Evolutionary conservation across 2,113 vertebrate genomes (phyloP).

Genomic region (Climacteris rufus): DNA sequence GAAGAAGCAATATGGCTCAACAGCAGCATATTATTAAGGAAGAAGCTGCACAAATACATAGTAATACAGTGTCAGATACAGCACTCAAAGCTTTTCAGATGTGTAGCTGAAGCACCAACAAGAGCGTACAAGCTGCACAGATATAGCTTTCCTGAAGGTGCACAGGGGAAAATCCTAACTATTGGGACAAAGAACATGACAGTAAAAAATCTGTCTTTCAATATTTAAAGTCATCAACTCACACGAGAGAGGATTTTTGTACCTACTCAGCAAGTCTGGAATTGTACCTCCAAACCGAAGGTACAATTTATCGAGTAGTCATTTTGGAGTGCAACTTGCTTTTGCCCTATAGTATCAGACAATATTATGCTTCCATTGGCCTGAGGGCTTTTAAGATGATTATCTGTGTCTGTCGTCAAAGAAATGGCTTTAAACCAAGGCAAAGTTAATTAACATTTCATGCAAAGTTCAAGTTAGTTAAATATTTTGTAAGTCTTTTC

Average conservation of each 20-base stretch:
- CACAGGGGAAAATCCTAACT: background rate
- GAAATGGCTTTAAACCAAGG: background rate
- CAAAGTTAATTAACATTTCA: conserved; percentile 2
- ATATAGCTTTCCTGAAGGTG: background rate
- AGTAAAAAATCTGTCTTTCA: background rate
- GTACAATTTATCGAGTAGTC: background rate
- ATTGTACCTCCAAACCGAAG: background rate
- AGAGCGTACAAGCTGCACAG: background rate
- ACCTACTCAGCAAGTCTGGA: background rate
- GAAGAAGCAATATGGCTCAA: background rate
- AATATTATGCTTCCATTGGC: background rate
- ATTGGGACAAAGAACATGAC: background rate
- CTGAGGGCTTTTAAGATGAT: background rate
- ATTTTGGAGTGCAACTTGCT: background rate
- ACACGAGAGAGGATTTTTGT: background rate
- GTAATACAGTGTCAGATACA: background rate
- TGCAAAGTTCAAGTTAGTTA: background rate
- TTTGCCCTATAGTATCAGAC: background rate
- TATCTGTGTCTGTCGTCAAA: background rate
- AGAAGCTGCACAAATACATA: background rate
- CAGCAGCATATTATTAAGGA: background rate
- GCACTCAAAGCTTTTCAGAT: background rate
- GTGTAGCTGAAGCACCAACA: background rate
- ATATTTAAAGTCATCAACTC: background rate
- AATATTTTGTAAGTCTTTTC: background rate